phyloP scores from a whole-genome alignment of 2,888 invertebrate species.

The Cyclophora punctaria region DNA sequence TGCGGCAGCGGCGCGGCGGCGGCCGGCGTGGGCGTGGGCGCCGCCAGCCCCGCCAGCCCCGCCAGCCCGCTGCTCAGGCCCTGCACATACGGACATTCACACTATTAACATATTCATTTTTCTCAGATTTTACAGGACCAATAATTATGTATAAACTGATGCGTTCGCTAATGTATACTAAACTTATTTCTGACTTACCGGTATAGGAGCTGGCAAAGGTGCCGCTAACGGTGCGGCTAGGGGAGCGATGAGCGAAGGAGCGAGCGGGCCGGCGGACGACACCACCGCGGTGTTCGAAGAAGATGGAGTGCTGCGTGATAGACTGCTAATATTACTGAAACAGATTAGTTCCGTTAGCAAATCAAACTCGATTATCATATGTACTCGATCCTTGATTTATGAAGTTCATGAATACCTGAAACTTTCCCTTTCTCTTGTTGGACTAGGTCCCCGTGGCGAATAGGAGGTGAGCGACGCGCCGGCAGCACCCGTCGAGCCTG shows the following conservation, averaged over 20 bases:
- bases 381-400: neutral
- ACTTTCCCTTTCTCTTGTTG: conserved; percentile 87
- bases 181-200: conserved; percentile 26
- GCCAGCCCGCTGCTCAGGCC: conserved; percentile 44
- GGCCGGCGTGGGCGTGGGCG: conserved; percentile 57
- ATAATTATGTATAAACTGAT: neutral
- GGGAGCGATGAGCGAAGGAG: conserved; percentile 47
- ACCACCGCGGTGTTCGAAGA: conserved; percentile 44
- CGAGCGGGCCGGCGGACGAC: conserved; percentile 41
- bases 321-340: conserved; percentile 87
- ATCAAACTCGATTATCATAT: neutral
- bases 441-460: conserved; percentile 86
- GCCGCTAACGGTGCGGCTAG: conserved; percentile 44
- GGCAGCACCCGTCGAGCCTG: conserved; percentile 59
- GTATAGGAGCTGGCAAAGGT: conserved; percentile 35
- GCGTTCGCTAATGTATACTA: neutral
- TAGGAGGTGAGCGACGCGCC: conserved; percentile 71
- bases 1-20: conserved; percentile 61
- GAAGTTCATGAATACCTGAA: conserved; percentile 78
- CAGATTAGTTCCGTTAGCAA: neutral
- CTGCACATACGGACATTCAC: too few relatives aligned
- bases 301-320: conserved; percentile 81
- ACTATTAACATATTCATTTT: too few relatives aligned
- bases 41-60: conserved; percentile 57
- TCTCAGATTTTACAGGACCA: too few relatives aligned